These are phyloP conservation scores for Eulithis testata DNA, from an alignment of 2,888 invertebrate species.

Conservation along the genomic window DNA sequence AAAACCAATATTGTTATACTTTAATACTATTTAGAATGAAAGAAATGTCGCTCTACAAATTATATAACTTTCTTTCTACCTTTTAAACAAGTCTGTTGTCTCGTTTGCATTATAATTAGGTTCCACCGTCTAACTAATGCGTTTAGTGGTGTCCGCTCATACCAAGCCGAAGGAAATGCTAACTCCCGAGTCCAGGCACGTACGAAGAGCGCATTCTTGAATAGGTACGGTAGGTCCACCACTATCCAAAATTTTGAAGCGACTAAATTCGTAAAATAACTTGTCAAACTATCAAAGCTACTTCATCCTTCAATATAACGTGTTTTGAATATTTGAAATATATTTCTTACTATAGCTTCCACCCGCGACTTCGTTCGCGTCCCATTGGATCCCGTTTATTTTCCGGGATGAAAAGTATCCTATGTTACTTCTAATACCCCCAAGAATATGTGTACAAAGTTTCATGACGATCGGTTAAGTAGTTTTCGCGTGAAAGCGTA, in stretches of 20 bases:
- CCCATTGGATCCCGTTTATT: too few relatives aligned
- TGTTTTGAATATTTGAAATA: too few relatives aligned
- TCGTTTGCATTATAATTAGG: constrained; percentile 42
- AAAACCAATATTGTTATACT: too few relatives aligned
- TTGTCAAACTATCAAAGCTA: too few relatives aligned
- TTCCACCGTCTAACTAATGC: constrained; percentile 17
- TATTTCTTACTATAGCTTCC: too few relatives aligned
- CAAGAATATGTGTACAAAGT: too few relatives aligned
- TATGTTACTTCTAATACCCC: too few relatives aligned
- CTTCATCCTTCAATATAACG: too few relatives aligned
- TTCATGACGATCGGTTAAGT: too few relatives aligned
- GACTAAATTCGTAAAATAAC: constrained; percentile 1
- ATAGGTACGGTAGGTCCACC: constrained; percentile 26
- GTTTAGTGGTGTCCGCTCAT: constrained; percentile 23
- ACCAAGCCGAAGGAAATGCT: constrained; percentile 15
- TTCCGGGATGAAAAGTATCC: too few relatives aligned
- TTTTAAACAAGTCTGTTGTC: constrained; percentile 15
- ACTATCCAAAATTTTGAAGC: constrained; percentile 12
- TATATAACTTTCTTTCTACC: constrained; percentile 9
- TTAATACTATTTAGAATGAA: not conserved
- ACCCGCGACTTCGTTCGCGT: too few relatives aligned
- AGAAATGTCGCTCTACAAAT: not conserved
- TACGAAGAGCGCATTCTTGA: constrained; percentile 33
- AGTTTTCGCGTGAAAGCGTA: too few relatives aligned
- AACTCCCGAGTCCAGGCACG: constrained; percentile 21